These are phyloP conservation scores for Peromyscus eremicus DNA, from an alignment of 2,797 vertebrate species.

Conservation along the genomic window DNA sequence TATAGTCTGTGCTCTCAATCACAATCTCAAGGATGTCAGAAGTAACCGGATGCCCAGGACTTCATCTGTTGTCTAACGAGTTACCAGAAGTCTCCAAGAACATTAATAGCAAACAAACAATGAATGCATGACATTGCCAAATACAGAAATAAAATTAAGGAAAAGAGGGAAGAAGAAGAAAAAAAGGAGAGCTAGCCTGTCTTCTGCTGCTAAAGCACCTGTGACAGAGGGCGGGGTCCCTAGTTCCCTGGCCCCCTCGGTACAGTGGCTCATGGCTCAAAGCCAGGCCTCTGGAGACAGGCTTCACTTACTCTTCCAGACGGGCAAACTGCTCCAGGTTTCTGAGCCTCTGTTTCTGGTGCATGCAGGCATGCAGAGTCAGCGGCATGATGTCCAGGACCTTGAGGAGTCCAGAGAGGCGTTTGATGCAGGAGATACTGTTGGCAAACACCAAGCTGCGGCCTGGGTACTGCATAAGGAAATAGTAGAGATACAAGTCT, in stretches of 20 bases:
- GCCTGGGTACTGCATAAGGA: slow-evolving; percentile 95
- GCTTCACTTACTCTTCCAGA: slow-evolving; percentile 92
- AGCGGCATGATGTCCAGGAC: slow-evolving; percentile 93
- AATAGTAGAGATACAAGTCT: slow-evolving; percentile 97
- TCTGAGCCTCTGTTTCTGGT: slow-evolving; percentile 98
- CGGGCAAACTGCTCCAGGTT: slow-evolving; percentile 97
- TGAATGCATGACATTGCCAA: neutral
- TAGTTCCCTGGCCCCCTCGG: neutral
- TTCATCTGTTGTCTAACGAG: neutral
- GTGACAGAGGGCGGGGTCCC: neutral
- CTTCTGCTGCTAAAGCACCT: neutral
- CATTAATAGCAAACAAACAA: slow-evolving; percentile 29
- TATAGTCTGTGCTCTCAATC: neutral
- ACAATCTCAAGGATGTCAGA: neutral
- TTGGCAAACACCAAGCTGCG: slow-evolving; percentile 99
- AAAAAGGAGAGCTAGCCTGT: neutral
- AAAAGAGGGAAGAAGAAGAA: neutral
- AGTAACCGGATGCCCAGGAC: neutral
- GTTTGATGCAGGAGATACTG: slow-evolving; percentile 98
- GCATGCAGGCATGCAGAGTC: slow-evolving; percentile 98
- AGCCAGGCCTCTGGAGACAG: neutral
- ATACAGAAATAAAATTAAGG: neutral
- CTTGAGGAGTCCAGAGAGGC: slow-evolving; percentile 94
- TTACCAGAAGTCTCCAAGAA: neutral
- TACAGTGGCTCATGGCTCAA: neutral